Evolutionary conservation across 1,140 invertebrate genomes (phyloP), one percentile per base, ranked within the genome.

Genomic region (Euborellia annulipes): DNA sequence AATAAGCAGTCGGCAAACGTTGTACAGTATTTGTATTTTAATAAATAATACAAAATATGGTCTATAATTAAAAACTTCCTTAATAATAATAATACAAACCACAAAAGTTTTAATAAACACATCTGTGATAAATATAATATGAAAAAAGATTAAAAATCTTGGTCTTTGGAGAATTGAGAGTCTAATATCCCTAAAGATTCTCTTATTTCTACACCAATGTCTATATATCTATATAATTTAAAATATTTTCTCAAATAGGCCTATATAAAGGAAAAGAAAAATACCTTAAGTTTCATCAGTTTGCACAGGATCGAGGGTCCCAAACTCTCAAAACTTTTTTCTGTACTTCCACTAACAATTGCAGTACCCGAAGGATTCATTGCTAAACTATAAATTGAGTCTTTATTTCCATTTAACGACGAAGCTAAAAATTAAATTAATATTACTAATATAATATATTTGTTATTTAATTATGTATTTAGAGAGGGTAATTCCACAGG

Each of bases 351-450:
- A 48, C 72, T 75, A 8, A 78, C 72, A 43, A 82, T 68, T 0
- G 79, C 66, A 9, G 72, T 78, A 1, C 76, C 78, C 20, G 70
- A 58, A 7, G 67, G 66, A 58, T 80, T 82, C 73, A 82, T 82
- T 2, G 77, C 77, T 27, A 82, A 53, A 50, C 75, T 78, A 57
- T 82, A 82, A 51, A 82, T 79, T 32, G 73, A 75, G 51, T 79
- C 73, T 56, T 80, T 82, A 52, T 73, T 77, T 7, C 76, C 79
- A 53, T 67, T 71, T 19, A 81, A 58, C 19, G 73, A 76, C 9
- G 76, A 76, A 18, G 77, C 72, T 76, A 55, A 43, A 63, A 58
- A 50, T 42, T 41, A 50, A 32, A 49, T 46, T 36, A 34, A 48
- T 40, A 3, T 42, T 38, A 30, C 30, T 21, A 49, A 51, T 43